Evolutionary conservation across 2,888 invertebrate genomes (phyloP), one percentile per base, ranked within the genome.

Genomic region (Dynastes maya): DNA sequence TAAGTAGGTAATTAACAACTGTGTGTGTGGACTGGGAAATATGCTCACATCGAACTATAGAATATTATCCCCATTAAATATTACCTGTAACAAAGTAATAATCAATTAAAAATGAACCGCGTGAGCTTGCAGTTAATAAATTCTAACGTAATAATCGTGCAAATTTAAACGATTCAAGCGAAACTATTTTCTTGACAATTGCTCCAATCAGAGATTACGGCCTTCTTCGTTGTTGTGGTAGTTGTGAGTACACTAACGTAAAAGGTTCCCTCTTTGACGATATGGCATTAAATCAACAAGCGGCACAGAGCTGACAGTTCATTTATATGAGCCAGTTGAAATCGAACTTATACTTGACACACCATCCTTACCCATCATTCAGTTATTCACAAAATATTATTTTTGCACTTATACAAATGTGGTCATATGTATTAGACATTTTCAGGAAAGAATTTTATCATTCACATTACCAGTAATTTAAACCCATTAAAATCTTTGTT

Each of bases 281-380:
- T 79, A 80, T 71, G 81, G 82, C 80, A 79, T 81, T 83, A 83
- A 83, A 83, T 83, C 83, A 83, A 82, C 80, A 74, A 70, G 80
- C 82, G 13, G 80, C 82, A 81, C 81, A 83, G 82, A 80, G 79
- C 82, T 82, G 83, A 83, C 83, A 83, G 82, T 83, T 82, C 81
- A 81, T 82, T 82, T 78, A 78, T 82, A 82, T 82, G 81, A 82
- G 81, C 81, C 81, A 80, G 82, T 81, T 82, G 81, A 82, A 81
- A 82, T 82, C 81, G 77, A 80, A 76, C 80, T 79, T 80, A 80
- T 80, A 80, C 82, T 80, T 81, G 80, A 82, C 81, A 77, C 77
- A 82, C 45, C 72, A 75, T 72, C 64, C 72, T 78, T 79, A 76
- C 5, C 32, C 63, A 75, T 76, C 65, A 64, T 63, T 49, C 22